Evolutionary conservation across 1,140 invertebrate species (phyloP).

Genomic region (Thalassaphorura encarpata): DNA sequence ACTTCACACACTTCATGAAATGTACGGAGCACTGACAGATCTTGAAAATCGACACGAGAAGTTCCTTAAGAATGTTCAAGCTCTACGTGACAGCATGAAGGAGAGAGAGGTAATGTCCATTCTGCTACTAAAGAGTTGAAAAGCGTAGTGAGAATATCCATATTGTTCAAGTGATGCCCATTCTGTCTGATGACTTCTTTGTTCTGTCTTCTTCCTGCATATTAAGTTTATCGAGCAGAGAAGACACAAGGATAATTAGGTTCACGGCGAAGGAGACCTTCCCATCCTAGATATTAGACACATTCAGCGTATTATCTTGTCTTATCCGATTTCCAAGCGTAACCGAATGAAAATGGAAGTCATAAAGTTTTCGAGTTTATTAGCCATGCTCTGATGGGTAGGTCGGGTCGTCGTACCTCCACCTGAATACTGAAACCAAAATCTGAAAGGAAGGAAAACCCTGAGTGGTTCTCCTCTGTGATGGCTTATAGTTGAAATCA

Average conservation of each 20-base stretch:
- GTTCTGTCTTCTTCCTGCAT: neutral
- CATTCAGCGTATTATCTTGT: neutral
- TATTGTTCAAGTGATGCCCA: neutral
- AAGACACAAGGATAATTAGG: neutral
- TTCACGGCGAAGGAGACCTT: neutral
- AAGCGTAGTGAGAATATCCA: too few species aligned
- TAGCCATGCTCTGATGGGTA: neutral
- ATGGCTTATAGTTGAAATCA: neutral
- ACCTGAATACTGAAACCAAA: too few species aligned
- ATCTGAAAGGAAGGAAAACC: too few species aligned
- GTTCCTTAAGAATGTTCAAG: constrained; percentile 47
- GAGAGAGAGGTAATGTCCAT: constrained; percentile 54
- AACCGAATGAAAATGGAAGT: constrained; percentile 1
- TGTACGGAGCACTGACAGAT: constrained; percentile 54
- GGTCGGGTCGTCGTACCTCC: too few species aligned
- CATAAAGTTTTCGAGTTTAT: constrained; percentile 20
- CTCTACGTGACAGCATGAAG: constrained; percentile 53
- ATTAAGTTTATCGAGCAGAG: neutral
- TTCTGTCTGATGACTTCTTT: neutral
- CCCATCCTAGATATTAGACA: neutral
- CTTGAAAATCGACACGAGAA: constrained; percentile 49
- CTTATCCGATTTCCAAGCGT: neutral
- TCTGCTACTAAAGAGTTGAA: too few species aligned
- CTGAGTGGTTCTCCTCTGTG: too few species aligned
- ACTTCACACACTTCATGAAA: constrained; percentile 57